These are phyloP conservation scores for Sprattus sprattus DNA, from an alignment of 2,113 vertebrate species.

Conservation along the genomic window DNA sequence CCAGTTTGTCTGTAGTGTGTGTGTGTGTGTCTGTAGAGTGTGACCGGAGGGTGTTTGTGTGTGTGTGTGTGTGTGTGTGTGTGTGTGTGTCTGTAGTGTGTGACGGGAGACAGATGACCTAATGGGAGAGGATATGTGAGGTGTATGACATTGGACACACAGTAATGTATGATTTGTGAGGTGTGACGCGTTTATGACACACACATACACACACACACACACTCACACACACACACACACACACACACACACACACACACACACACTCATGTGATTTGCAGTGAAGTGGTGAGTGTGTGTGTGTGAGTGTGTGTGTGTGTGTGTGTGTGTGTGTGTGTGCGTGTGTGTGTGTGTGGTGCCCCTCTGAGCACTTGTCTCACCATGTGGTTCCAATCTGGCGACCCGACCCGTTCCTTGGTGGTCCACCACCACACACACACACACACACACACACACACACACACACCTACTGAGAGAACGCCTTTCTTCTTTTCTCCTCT, in stretches of 20 bases:
- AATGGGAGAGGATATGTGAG: neutral
- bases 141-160: constrained; percentile 7
- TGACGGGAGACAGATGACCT: neutral
- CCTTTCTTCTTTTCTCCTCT: neutral
- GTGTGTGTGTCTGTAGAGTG: too few species aligned
- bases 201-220: neutral
- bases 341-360: too few species aligned
- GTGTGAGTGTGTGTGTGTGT: neutral
- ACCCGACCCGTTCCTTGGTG: neutral
- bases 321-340: too few species aligned
- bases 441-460: too few species aligned
- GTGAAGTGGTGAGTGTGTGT: neutral
- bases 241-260: neutral
- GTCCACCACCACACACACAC: neutral
- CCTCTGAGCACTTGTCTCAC: neutral
- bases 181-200: neutral
- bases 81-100: constrained; percentile 18
- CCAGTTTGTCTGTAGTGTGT: neutral
- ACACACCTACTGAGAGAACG: neutral
- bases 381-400: neutral
- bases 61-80: neutral
- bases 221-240: neutral
- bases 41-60: neutral
- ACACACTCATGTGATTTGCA: neutral
- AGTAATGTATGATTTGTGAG: neutral